Percentiles rank a stretch among this genome's conserved stretches.
Conservation (phyloP, 2,113 vertebrate genomes). For the Pampusana beccarii region DNA sequence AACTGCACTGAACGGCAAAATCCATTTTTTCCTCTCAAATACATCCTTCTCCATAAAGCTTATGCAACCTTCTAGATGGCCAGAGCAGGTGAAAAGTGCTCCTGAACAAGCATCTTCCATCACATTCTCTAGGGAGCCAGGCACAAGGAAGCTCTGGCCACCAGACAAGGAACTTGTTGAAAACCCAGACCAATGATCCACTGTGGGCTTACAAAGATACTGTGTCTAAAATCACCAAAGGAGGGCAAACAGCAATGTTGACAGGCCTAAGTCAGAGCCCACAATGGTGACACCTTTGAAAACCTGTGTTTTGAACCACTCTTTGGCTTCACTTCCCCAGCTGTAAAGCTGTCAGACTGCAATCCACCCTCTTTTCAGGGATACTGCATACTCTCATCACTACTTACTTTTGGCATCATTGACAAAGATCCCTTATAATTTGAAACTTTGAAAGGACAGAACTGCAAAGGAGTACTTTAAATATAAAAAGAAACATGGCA, state of each 20-base stretch:
- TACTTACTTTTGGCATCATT: neutral
- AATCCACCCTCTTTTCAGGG: neutral
- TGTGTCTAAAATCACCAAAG: neutral
- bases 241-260: neutral
- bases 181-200: neutral
- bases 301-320: neutral
- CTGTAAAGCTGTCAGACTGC: neutral
- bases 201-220: neutral
- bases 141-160: neutral
- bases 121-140: neutral
- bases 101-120: neutral
- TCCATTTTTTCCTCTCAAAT: neutral
- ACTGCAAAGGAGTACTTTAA: neutral
- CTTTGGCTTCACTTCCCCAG: neutral
- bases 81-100: neutral
- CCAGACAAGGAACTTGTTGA: neutral
- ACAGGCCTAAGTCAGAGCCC: neutral
- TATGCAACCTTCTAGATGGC: slow-evolving; percentile 5
- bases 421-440: neutral
- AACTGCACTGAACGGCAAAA: slow-evolving; percentile 26
- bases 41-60: neutral
- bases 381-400: neutral
- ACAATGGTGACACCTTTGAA: neutral
- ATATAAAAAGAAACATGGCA: neutral
- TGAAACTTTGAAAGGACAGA: neutral